A percentile compares a stretch with the other conserved stretches of the same genome.
Evolutionary conservation across 2,888 invertebrate genomes (phyloP).

Genomic region (Oligia latruncula): DNA sequence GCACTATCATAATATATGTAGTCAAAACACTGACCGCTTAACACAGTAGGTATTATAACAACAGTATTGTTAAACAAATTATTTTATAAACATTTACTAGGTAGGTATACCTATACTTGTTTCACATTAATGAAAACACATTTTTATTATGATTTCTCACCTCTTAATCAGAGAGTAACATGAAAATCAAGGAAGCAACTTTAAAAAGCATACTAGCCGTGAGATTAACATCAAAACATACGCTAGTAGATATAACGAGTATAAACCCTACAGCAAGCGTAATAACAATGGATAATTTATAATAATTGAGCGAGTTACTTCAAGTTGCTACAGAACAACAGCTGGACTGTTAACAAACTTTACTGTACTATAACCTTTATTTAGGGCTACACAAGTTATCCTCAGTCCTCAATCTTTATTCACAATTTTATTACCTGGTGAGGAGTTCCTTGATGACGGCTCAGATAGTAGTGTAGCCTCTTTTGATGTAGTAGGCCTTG

Average conservation of each 20-base stretch:
- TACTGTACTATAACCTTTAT: slow-evolving; percentile 29
- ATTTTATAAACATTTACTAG: slow-evolving; percentile 37
- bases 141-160: neutral
- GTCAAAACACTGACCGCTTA: slow-evolving; percentile 12
- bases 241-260: neutral
- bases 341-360: slow-evolving; percentile 5
- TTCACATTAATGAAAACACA: slow-evolving; percentile 15
- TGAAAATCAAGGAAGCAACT: neutral
- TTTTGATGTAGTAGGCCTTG: slow-evolving; percentile 48
- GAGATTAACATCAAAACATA: slow-evolving; percentile 4
- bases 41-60: slow-evolving; percentile 12
- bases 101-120: neutral
- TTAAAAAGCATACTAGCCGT: neutral
- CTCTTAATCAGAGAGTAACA: neutral
- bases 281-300: slow-evolving; percentile 31
- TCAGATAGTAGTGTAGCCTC: slow-evolving; percentile 40
- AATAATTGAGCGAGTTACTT: slow-evolving; percentile 31
- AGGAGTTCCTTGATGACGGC: slow-evolving; percentile 49
- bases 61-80: slow-evolving; percentile 9
- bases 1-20: slow-evolving; percentile 3
- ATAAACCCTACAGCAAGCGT: neutral
- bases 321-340: slow-evolving; percentile 10
- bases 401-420: slow-evolving; percentile 46
- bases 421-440: slow-evolving; percentile 40
- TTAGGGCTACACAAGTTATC: slow-evolving; percentile 39